A percentile compares a stretch with the other conserved stretches of the same genome.
Conservation (phyloP, 2,888 invertebrate species). For the Dione juno region DNA sequence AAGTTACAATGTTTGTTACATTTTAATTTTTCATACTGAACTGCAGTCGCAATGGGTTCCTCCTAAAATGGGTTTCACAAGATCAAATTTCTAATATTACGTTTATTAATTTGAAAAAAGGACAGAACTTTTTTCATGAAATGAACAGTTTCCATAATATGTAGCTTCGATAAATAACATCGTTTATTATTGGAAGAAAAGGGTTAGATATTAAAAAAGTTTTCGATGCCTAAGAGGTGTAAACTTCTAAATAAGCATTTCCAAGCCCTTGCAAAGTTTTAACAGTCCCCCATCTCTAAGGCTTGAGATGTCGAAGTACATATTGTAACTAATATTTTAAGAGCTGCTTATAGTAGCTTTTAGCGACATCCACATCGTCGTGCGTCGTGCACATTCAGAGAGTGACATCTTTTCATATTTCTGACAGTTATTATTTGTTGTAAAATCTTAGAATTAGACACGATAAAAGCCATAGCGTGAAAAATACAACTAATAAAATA, state of each 20-base stretch:
- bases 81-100: no score
- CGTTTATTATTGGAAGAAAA: constrained; percentile 37
- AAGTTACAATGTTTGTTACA: background rate
- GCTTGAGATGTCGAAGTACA: constrained; percentile 1
- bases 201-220: constrained; percentile 46
- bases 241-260: constrained; percentile 43
- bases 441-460: background rate
- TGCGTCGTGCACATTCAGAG: background rate
- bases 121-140: background rate
- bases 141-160: background rate
- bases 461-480: background rate
- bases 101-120: background rate
- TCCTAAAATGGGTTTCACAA: no score
- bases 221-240: constrained; percentile 34
- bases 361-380: background rate
- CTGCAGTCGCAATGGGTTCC: background rate
- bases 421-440: background rate
- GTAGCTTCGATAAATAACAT: constrained; percentile 3
- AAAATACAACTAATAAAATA: no score
- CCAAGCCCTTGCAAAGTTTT: constrained; percentile 40
- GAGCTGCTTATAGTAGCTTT: constrained; percentile 12
- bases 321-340: constrained; percentile 13
- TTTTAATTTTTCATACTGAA: background rate
- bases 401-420: background rate
- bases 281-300: constrained; percentile 32